Conservation (phyloP, 2,888 invertebrate genomes). For the Rapana venosa region DNA sequence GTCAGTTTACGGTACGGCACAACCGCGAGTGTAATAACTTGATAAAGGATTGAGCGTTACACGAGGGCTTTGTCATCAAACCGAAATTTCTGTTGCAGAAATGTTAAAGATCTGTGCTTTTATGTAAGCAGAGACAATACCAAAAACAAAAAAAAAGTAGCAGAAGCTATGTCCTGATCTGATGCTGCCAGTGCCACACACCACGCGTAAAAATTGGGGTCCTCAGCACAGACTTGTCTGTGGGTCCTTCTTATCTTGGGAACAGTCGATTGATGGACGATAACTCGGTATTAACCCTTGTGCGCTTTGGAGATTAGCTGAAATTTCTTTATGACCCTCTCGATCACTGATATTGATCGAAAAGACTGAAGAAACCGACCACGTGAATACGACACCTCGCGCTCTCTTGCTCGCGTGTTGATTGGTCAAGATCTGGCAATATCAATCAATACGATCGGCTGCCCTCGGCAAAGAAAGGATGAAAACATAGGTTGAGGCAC, state of each 20-base stretch:
- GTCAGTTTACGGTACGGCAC: no score
- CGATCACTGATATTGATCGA: slow-evolving; percentile 33
- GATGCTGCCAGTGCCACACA: no score
- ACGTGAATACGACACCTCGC: slow-evolving; percentile 44
- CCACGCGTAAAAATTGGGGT: no score
- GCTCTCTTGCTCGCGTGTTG: slow-evolving; percentile 30
- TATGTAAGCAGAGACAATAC: no score
- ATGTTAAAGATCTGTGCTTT: no score
- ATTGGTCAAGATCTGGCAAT: slow-evolving; percentile 47
- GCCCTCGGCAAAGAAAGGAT: slow-evolving; percentile 46
- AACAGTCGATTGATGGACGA: slow-evolving; percentile 1
- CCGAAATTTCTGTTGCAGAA: no score
- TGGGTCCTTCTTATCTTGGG: neutral
- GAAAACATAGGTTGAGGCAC: slow-evolving; percentile 46
- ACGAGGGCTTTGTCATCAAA: neutral
- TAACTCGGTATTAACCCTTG: neutral
- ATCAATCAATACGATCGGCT: slow-evolving; percentile 51
- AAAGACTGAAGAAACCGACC: neutral
- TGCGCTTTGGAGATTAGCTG: neutral
- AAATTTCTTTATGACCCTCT: slow-evolving; percentile 27
- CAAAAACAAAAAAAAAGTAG: no score
- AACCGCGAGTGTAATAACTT: no score
- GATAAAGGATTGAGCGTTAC: neutral
- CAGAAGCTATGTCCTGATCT: no score
- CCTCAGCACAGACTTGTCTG: neutral